Conservation (phyloP, 2,797 vertebrate species). For the Malacoctenus gilli region DNA sequence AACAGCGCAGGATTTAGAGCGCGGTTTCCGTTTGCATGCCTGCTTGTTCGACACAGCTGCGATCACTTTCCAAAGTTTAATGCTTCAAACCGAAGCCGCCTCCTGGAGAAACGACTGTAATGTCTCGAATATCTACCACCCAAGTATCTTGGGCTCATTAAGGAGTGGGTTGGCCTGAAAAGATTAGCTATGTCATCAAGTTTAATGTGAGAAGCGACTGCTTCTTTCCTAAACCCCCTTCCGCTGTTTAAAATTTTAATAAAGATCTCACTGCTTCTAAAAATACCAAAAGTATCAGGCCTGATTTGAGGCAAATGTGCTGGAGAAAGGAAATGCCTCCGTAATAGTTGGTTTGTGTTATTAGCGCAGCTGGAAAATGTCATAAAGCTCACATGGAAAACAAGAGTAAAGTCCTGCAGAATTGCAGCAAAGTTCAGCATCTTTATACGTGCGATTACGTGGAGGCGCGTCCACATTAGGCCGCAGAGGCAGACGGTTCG, state of each 20-base stretch:
- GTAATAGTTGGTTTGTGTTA: neutral
- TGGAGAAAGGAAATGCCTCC: neutral
- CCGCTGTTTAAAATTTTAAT: neutral
- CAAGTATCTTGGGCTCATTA: neutral
- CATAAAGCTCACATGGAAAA: neutral
- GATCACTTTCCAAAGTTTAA: neutral
- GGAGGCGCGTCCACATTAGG: neutral
- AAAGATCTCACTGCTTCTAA: neutral
- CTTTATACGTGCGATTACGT: neutral
- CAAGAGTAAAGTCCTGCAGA: neutral
- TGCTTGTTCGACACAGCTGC: neutral
- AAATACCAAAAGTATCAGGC: neutral
- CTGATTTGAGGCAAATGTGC: neutral
- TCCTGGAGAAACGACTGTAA: neutral
- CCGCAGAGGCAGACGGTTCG: neutral
- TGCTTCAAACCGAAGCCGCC: neutral
- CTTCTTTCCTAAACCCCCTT: too few relatives aligned
- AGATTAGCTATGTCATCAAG: neutral
- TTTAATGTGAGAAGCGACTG: too few relatives aligned
- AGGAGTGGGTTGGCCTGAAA: neutral
- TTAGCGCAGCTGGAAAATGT: neutral
- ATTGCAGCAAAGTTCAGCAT: neutral
- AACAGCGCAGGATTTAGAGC: slow-evolving; percentile 10
- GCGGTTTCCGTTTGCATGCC: slow-evolving; percentile 16
- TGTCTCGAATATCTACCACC: neutral